Percentiles rank a stretch among this genome's conserved stretches.
Conservation (phyloP, 2,797 vertebrate genomes). For the Melanogrammus aeglefinus region DNA sequence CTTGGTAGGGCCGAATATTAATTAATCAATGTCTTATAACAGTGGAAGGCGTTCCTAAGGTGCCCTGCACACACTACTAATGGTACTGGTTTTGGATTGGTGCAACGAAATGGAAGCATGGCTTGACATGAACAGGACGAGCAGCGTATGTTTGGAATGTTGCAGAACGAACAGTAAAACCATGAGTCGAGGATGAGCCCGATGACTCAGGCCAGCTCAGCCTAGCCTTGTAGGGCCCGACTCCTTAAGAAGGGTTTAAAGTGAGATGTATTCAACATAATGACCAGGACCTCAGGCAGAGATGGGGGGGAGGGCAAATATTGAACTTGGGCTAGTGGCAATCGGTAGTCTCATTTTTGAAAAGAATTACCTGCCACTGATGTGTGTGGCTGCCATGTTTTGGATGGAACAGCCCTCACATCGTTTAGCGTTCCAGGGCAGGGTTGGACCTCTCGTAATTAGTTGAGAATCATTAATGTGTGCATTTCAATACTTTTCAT, state of each 20-base stretch:
- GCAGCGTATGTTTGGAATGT: background rate
- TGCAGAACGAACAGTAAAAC: background rate
- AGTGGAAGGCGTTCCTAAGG: background rate
- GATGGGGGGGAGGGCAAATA: background rate
- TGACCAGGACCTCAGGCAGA: background rate
- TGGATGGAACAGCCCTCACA: background rate
- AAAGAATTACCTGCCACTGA: background rate
- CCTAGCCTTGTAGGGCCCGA: background rate
- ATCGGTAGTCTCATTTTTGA: background rate
- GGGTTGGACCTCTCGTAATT: background rate
- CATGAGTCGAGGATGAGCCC: background rate
- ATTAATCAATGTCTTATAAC: no score
- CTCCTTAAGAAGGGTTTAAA: background rate
- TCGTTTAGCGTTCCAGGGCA: background rate
- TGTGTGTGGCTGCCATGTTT: background rate
- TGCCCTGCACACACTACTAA: background rate
- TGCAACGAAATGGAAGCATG: background rate
- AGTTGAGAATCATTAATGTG: background rate
- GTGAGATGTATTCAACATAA: background rate
- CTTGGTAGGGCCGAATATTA: no score
- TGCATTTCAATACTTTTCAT: background rate
- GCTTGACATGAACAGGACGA: constrained; percentile 7
- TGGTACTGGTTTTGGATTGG: background rate
- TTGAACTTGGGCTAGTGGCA: background rate
- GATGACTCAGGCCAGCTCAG: background rate